A percentile compares a stretch with the other conserved stretches of the same genome.
These are phyloP conservation scores for Apantesis nais DNA, from an alignment of 2,888 invertebrate species.

Conservation along the genomic window DNA sequence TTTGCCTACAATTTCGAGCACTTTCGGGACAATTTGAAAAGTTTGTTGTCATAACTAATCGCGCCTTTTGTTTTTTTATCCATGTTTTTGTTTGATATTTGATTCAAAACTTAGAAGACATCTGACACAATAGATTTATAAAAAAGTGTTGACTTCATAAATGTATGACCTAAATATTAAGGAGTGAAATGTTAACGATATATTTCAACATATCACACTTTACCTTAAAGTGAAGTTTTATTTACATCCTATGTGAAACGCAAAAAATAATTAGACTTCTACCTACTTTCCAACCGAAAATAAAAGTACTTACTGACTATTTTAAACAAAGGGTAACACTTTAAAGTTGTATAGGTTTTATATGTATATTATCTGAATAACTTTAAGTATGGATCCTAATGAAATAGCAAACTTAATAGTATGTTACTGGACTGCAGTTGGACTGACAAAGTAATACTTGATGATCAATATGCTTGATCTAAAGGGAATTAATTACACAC, in stretches of 20 bases:
- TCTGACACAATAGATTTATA: neutral
- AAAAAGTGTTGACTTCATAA: neutral
- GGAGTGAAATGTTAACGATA: no score
- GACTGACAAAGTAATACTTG: slow-evolving; percentile 5
- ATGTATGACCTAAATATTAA: neutral
- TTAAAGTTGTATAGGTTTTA: neutral
- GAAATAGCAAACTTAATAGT: no score
- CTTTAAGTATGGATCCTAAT: no score
- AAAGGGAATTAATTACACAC: slow-evolving; percentile 35
- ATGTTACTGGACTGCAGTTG: neutral
- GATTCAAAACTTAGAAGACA: neutral
- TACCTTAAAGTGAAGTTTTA: no score
- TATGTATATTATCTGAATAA: no score
- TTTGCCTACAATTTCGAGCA: slow-evolving; percentile 19
- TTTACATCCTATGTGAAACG: no score
- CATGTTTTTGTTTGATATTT: neutral
- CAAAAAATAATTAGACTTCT: no score
- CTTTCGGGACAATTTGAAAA: slow-evolving; percentile 38
- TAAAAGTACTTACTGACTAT: neutral
- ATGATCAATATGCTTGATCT: slow-evolving; percentile 24
- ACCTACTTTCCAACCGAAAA: no score
- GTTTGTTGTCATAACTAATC: slow-evolving; percentile 30
- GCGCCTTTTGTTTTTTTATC: neutral
- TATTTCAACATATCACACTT: no score
- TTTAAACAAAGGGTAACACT: neutral